Base-by-base conservation (phyloP, 2,113 vertebrate species). In the Sclerurus mexicanus region DNA sequence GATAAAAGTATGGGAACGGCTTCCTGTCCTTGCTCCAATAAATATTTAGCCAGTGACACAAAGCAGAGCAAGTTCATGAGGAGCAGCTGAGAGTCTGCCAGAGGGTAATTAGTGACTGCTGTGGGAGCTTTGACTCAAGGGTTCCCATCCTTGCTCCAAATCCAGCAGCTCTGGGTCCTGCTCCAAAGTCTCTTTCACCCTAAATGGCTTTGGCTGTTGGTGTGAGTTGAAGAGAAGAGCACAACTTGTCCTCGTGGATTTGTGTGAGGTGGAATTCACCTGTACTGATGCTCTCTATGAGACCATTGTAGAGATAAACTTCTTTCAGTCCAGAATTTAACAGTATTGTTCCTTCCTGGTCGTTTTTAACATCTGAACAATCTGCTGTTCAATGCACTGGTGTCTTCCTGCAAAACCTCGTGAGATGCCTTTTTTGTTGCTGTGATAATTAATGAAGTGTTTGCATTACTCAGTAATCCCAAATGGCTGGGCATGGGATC, bases 71-170 rank as follows among this genome's bases (percentile, higher is more conserved):
- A 77, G 59, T 77, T 76, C 46, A 44, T 62, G 79, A 94, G 50
- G 69, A 82, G 78, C 89, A 66, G 82, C 78, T 90, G 94, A 95
- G 88, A 85, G n/a, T 9, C n/a, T 83, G 90, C 90, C 95, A 97
- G 90, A 20, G 55, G 17, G 25, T 91, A 83, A 96, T 92, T 74
- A 95, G 74, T 77, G 90, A 68, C 27, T 95, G 79, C 50, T 79
- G 46, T 83, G 82, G 46, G 83, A 97, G 63, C 63, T 69, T 92
- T 81, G 71, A 62, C 72, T 87, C 27, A 33, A 81, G 85, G 53
- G 67, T 83, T 96, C 42, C 75, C 68, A 84, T 86, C 68, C 42
- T 81, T 89, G n/a, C 24, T 84, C 23, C 33, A 69, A 49, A 86
- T 66, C 68, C 47, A 69, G 2, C 50, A 72, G 9, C 22, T 12